A percentile compares a stretch with the other conserved stretches of the same genome.
Evolutionary conservation across 2,888 invertebrate genomes (phyloP).

Genomic region (Oligia latruncula): DNA sequence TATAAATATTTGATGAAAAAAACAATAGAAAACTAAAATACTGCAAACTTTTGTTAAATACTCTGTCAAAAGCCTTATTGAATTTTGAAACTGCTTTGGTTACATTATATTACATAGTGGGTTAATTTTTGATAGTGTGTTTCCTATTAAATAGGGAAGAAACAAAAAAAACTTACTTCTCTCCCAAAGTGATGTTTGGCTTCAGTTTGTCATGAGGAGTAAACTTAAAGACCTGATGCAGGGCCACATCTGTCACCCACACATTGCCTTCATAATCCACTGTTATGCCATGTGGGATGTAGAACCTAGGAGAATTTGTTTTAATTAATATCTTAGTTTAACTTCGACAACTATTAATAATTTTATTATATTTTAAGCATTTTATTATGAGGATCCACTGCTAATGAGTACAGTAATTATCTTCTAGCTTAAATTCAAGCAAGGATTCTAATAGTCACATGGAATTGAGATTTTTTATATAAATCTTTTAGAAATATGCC

Average conservation of each 20-base stretch:
- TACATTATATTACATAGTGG: background rate
- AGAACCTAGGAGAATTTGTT: conserved; percentile 90
- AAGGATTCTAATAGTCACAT: background rate
- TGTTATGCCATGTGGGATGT: conserved; percentile 96
- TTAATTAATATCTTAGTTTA: background rate
- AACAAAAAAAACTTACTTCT: conserved; percentile 75
- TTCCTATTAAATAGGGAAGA: background rate
- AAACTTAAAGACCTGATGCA: conserved; percentile 96
- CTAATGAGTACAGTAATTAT: background rate
- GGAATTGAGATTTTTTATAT: background rate
- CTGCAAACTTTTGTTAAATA: background rate
- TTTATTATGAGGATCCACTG: background rate
- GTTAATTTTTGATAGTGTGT: background rate
- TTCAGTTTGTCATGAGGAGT: conserved; percentile 82
- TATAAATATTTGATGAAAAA: background rate
- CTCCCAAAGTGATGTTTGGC: conserved; percentile 83
- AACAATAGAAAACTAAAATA: background rate
- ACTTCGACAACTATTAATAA: background rate
- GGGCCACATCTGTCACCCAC: conserved; percentile 96
- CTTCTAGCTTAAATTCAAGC: background rate
- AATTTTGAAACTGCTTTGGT: background rate
- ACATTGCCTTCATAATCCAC: conserved; percentile 94
- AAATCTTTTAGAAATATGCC: too few species aligned
- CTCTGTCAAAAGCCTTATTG: conserved; percentile 9
- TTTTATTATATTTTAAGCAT: background rate